These are phyloP conservation scores for Temnothorax nylanderi DNA, from an alignment of 1,140 invertebrate species.

Conservation along the genomic window DNA sequence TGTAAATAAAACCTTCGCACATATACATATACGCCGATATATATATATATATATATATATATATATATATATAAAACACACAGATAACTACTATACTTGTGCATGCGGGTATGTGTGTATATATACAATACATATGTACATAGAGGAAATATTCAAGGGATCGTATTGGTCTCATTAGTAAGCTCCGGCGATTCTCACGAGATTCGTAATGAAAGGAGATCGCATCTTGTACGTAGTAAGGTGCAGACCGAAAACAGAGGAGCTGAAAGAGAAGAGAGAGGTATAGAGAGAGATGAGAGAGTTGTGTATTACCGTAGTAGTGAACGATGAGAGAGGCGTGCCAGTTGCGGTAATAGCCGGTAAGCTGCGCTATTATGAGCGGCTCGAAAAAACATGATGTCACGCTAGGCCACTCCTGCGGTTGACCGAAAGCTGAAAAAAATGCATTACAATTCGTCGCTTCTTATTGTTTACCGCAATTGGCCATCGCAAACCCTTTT, in stretches of 20 bases:
- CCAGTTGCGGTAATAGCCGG: conserved; percentile 77
- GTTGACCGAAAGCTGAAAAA: conserved; percentile 56
- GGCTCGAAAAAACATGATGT: conserved; percentile 73
- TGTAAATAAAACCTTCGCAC: neutral
- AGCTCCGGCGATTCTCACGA: neutral
- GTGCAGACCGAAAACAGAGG: conserved; percentile 23
- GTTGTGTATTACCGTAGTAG: conserved; percentile 64
- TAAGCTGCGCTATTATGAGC: conserved; percentile 78
- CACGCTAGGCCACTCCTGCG: conserved; percentile 69
- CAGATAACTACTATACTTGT: neutral
- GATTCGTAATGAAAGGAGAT: neutral
- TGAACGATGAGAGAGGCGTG: conserved; percentile 80
- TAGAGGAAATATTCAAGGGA: neutral
- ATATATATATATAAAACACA: too few species aligned
- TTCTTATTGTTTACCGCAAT: conserved; percentile 75
- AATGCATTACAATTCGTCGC: conserved; percentile 63
- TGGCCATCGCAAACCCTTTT: conserved; percentile 37
- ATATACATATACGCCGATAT: neutral
- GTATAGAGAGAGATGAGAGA: neutral
- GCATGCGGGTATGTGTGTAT: neutral
- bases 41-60: neutral
- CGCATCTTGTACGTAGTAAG: neutral
- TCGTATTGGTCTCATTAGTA: neutral
- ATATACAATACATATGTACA: too few species aligned
- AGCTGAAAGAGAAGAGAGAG: conserved; percentile 1